A percentile compares a stretch with the other conserved stretches of the same genome.
These are phyloP conservation scores for Hypomesus transpacificus DNA, from an alignment of 2,113 vertebrate genomes.

Conservation along the genomic window DNA sequence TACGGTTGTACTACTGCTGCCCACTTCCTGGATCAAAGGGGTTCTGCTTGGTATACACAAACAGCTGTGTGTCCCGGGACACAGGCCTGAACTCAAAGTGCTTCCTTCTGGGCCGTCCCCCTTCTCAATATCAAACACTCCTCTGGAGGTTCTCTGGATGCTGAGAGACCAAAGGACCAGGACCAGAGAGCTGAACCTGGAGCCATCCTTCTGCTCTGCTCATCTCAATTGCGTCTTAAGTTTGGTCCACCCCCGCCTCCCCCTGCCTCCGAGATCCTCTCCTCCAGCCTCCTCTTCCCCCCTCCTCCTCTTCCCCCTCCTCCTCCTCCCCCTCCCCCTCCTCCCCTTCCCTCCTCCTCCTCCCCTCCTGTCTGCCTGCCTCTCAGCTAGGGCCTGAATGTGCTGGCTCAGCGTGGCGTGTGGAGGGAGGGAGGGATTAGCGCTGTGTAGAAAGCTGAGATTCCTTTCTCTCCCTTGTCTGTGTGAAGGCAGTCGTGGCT, in stretches of 20 bases:
- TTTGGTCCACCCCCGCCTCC: too few relatives aligned
- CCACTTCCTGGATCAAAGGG: too few relatives aligned
- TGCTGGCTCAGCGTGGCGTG: slow-evolving; percentile 42
- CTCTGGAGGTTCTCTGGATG: too few relatives aligned
- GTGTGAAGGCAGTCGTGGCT: slow-evolving; percentile 20
- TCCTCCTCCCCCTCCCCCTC: neutral
- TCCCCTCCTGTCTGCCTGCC: neutral
- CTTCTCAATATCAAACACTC: too few relatives aligned
- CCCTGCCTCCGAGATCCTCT: too few relatives aligned
- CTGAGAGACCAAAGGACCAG: too few relatives aligned
- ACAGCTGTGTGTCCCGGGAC: too few relatives aligned
- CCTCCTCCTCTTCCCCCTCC: neutral
- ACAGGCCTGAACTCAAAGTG: too few relatives aligned
- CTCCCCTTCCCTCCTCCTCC: neutral
- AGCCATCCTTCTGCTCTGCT: neutral
- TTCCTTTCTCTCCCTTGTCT: slow-evolving; percentile 20
- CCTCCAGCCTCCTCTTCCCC: neutral
- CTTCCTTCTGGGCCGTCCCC: too few relatives aligned
- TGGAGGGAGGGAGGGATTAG: slow-evolving; percentile 38
- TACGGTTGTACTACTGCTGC: too few relatives aligned
- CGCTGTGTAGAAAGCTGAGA: slow-evolving; percentile 6
- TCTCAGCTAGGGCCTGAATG: slow-evolving; percentile 18
- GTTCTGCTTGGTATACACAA: too few relatives aligned
- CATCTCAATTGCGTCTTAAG: neutral
- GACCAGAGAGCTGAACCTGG: too few relatives aligned